Conservation (phyloP, 2,797 vertebrate genomes). For the Manis pentadactyla region DNA sequence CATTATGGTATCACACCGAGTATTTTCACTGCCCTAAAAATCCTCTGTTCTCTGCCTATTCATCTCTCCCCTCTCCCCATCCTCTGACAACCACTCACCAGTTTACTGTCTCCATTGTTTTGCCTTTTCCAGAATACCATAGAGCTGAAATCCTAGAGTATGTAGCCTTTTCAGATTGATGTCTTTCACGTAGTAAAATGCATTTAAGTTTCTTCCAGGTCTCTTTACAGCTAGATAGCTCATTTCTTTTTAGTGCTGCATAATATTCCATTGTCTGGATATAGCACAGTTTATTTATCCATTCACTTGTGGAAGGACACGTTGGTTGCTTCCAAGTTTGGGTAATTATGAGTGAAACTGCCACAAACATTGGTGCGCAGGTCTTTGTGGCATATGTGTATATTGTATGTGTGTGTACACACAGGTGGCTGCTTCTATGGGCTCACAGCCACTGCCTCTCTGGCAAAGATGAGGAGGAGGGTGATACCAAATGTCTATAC, state of each 20-base stretch:
- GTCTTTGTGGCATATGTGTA: not conserved
- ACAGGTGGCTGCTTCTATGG: not conserved
- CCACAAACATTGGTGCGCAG: accelerated
- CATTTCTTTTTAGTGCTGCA: not conserved
- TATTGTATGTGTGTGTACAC: accelerated
- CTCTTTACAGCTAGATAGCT: not conserved
- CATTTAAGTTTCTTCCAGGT: not conserved
- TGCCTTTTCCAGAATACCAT: not conserved
- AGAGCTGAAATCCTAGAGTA: not conserved
- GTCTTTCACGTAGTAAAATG: not conserved
- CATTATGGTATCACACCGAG: not conserved
- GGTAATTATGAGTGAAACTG: not conserved
- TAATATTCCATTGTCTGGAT: not conserved
- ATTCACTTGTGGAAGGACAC: not conserved
- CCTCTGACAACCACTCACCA: not conserved
- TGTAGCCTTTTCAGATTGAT: not conserved
- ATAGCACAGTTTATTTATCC: not conserved
- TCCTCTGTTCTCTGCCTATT: not conserved
- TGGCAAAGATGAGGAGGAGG: not conserved
- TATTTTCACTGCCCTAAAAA: not conserved
- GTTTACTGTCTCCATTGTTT: not conserved
- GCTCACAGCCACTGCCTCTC: not conserved
- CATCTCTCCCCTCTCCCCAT: not conserved
- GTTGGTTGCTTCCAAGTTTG: not conserved
- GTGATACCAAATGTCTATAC: too few species aligned